A percentile compares a stretch with the other conserved stretches of the same genome.
These are phyloP conservation scores for Drosophila imparisetae DNA, from an alignment of 2,888 invertebrate species.

Conservation along the genomic window DNA sequence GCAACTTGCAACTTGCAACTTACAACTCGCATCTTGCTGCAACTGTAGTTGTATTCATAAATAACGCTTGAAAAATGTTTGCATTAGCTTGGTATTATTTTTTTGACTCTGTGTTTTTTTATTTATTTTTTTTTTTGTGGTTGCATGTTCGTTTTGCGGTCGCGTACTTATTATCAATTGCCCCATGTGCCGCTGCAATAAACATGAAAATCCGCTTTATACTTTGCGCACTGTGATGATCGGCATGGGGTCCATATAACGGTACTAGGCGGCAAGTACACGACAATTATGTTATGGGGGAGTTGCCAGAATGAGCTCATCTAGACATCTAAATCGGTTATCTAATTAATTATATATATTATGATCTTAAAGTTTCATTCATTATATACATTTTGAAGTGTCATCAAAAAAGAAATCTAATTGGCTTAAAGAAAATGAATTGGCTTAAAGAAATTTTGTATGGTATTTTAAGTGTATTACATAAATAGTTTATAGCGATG, in stretches of 20 bases:
- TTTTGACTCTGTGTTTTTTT: not conserved
- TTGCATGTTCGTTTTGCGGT: slow-evolving; percentile 47
- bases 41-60: slow-evolving; percentile 75
- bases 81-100: slow-evolving; percentile 35
- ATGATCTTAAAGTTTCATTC: not conserved
- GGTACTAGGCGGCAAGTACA: slow-evolving; percentile 27
- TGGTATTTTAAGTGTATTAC: no score
- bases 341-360: slow-evolving; percentile 2
- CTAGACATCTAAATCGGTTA: not conserved
- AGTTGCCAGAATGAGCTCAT: slow-evolving; percentile 22
- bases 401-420: not conserved
- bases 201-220: slow-evolving; percentile 74
- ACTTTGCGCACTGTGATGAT: slow-evolving; percentile 21
- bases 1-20: slow-evolving; percentile 41
- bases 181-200: slow-evolving; percentile 56
- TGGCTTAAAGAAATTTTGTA: not conserved
- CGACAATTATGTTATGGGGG: slow-evolving; percentile 25
- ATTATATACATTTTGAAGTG: not conserved
- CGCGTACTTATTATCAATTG: slow-evolving; percentile 75
- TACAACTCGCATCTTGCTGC: slow-evolving; percentile 27
- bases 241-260: slow-evolving; percentile 48
- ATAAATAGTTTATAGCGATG: not conserved
- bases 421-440: not conserved
- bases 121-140: not conserved
- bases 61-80: slow-evolving; percentile 78